A percentile compares a stretch with the other conserved stretches of the same genome.
phyloP scores from a whole-genome alignment of 2,113 vertebrate genomes.

The Brachypteracias leptosomus region DNA sequence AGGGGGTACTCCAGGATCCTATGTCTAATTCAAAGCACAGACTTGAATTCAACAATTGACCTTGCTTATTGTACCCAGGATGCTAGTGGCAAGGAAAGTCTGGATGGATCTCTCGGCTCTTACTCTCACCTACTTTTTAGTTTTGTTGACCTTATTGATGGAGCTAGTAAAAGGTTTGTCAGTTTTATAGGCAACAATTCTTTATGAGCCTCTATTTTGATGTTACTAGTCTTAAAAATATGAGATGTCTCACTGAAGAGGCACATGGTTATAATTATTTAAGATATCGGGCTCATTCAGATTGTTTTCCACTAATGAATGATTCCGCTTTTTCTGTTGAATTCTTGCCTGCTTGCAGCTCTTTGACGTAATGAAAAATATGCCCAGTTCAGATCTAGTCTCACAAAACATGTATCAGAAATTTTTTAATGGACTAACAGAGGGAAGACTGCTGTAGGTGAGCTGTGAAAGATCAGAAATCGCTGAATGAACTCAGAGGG shows the following conservation, averaged over 20 bases:
- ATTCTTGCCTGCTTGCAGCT: background rate
- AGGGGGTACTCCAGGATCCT: rapidly evolving
- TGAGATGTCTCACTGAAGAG: background rate
- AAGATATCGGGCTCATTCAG: background rate
- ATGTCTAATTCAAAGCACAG: background rate
- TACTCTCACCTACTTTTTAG: background rate
- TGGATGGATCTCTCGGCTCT: background rate
- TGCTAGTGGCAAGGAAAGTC: background rate
- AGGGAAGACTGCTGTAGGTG: background rate
- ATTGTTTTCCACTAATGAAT: background rate
- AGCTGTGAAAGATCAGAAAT: background rate
- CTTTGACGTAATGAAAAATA: background rate
- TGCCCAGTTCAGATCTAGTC: background rate
- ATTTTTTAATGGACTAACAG: background rate
- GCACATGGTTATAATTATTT: background rate
- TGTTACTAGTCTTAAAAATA: background rate
- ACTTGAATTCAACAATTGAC: background rate
- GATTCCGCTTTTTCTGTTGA: background rate
- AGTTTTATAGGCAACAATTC: background rate
- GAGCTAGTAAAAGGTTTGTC: background rate
- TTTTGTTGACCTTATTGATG: background rate
- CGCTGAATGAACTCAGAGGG: background rate
- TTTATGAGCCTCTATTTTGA: background rate
- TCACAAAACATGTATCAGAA: background rate
- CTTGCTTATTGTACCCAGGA: background rate